These are phyloP conservation scores for Salvator merianae DNA, from an alignment of 2,113 vertebrate species.

Conservation along the genomic window DNA sequence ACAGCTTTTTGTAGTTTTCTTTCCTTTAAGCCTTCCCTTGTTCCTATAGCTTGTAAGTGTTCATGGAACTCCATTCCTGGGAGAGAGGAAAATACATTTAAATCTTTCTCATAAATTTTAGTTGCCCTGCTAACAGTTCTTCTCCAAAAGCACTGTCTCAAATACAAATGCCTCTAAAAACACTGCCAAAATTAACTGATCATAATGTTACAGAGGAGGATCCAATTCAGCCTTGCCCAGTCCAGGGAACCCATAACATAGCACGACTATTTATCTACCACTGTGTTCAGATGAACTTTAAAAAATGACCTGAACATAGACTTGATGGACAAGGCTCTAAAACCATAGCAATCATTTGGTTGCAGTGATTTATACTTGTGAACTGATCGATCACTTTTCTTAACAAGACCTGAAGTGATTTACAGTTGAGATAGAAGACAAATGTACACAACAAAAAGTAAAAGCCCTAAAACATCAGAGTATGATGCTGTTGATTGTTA, in stretches of 20 bases:
- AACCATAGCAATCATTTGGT: neutral
- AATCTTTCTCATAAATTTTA: conserved; percentile 15
- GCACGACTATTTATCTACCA: neutral
- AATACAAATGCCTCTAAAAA: neutral
- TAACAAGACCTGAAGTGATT: too few species aligned
- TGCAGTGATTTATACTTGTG: neutral
- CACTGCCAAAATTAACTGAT: neutral
- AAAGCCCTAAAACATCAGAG: too few species aligned
- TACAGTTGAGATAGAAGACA: too few species aligned
- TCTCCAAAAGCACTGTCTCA: too few species aligned
- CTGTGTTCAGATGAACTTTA: neutral
- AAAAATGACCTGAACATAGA: too few species aligned
- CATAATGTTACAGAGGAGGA: neutral
- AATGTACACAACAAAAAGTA: too few species aligned
- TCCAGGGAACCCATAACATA: neutral
- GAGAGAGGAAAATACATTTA: conserved; percentile 31
- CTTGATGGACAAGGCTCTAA: neutral
- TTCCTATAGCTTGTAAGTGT: conserved; percentile 88
- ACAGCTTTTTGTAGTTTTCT: conserved; percentile 93
- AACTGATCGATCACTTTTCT: too few species aligned
- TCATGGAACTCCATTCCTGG: conserved; percentile 95
- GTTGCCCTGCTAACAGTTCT: conserved; percentile 17
- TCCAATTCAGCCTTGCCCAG: neutral
- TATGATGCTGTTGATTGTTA: too few species aligned
- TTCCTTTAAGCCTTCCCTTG: conserved; percentile 94